Evolutionary conservation across 2,888 invertebrate species (phyloP).

Genomic region (Cerastis leucographa): DNA sequence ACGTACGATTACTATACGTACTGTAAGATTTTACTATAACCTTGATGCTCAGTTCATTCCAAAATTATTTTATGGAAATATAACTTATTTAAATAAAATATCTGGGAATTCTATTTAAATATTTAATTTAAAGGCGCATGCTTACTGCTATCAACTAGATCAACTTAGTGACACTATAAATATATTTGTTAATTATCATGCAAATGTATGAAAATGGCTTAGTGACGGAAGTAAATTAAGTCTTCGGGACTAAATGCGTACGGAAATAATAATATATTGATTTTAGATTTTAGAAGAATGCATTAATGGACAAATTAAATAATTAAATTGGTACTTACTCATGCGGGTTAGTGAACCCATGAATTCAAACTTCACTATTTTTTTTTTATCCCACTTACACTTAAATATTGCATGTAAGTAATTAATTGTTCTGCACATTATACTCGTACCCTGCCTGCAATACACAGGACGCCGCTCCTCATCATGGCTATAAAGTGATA

Average conservation of each 20-base stretch:
- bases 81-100: neutral
- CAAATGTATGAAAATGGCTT: neutral
- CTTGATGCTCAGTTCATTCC: neutral
- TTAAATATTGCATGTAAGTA: neutral
- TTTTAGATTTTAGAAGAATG: slow-evolving; percentile 2
- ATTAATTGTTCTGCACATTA: neutral
- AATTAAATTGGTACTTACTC: neutral
- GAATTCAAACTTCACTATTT: neutral
- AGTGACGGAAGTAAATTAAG: neutral
- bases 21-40: neutral
- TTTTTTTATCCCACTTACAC: neutral
- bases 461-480: neutral
- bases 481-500: neutral
- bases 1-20: too few relatives aligned
- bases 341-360: neutral
- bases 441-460: neutral
- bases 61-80: neutral
- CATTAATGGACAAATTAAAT: slow-evolving; percentile 1
- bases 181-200: neutral
- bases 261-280: neutral
- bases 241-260: neutral
- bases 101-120: neutral
- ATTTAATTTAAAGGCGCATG: neutral
- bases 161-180: neutral
- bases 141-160: neutral